These are phyloP conservation scores for Lordiphosa collinella DNA, from an alignment of 1,140 invertebrate species.

Conservation along the genomic window DNA sequence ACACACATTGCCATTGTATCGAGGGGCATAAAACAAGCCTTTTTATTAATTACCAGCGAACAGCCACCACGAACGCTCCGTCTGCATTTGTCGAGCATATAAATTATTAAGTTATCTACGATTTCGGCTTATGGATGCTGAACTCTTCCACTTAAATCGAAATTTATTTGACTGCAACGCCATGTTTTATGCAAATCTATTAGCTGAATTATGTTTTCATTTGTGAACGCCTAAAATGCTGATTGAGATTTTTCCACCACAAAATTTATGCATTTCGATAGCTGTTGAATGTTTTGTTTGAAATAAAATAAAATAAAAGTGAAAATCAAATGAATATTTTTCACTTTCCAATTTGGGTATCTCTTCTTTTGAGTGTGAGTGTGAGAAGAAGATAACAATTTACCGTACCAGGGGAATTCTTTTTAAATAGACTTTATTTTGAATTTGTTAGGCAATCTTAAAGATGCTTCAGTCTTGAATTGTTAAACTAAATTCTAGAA, in stretches of 20 bases:
- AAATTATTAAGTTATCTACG: slow-evolving; percentile 66
- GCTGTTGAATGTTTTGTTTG: slow-evolving; percentile 41
- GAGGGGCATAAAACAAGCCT: slow-evolving; percentile 18
- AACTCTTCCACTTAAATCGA: slow-evolving; percentile 23
- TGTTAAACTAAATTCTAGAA: too few species aligned
- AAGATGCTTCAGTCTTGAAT: too few species aligned
- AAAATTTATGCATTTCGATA: slow-evolving; percentile 57
- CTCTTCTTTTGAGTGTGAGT: neutral
- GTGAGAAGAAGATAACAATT: too few species aligned
- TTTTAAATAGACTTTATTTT: too few species aligned
- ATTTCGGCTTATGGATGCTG: slow-evolving; percentile 25
- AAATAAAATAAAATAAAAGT: slow-evolving; percentile 31
- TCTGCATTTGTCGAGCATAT: slow-evolving; percentile 59
- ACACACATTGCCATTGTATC: neutral
- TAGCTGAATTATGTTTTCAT: slow-evolving; percentile 72
- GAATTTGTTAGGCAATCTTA: too few species aligned
- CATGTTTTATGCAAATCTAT: slow-evolving; percentile 70
- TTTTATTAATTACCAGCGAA: slow-evolving; percentile 48
- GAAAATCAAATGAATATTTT: slow-evolving; percentile 63
- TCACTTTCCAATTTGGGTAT: slow-evolving; percentile 46
- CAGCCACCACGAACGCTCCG: slow-evolving; percentile 31
- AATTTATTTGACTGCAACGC: slow-evolving; percentile 69
- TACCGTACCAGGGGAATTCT: too few species aligned
- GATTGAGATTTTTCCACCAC: slow-evolving; percentile 51
- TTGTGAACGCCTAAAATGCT: slow-evolving; percentile 47